Base-by-base conservation (phyloP, 1,140 invertebrate genomes). In the Hetaerina americana region DNA sequence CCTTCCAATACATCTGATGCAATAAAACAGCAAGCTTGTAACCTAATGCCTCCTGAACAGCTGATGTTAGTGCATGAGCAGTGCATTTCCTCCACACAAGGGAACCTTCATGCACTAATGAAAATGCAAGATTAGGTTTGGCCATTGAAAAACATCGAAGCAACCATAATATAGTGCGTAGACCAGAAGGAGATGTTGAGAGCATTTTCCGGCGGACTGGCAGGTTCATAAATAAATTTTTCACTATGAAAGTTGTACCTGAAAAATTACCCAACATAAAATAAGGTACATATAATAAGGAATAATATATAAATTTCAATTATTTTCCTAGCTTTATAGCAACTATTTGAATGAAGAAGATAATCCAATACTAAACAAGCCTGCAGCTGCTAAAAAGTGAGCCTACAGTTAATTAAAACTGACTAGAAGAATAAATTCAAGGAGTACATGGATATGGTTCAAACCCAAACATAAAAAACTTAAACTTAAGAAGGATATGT, bases 181-280 rank as follows among this genome's bases (percentile, higher is more conserved):
- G 2, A 57, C 15, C 3, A 1, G 40, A 57, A 18, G 10, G 1
- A 57, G 40, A 57, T n/a, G n/a, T n/a, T 57, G 40, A 2, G 10
- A 57, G 40, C 40, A 57, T 57, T n/a, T 57, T 57, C 15, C 80
- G 81, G 66, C 89, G 79, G 0, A 90, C 89, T 69, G 89, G 88
- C 22, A 88, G 73, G 68, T 85, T 83, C 76, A 84, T 84, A 77
- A 90, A 90, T 31, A 90, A 75, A 72, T 85, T 80, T 57, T 72
- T 79, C 5, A 85, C 84, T 74, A 79, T 78, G 1, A 90, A 78
- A 22, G 81, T 84, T 24, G 88, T 90, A 27, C 88, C 89, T 88
- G 74, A 31, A 78, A 31, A 57, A 5, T n/a, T n/a, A 71, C 70
- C 22, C 5, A 26, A 5, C 5, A 10, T 27, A 66, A 68, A 73